A percentile compares a stretch with the other conserved stretches of the same genome.
Conservation (phyloP, 2,888 invertebrate genomes). For the Chymomyza amoena region DNA sequence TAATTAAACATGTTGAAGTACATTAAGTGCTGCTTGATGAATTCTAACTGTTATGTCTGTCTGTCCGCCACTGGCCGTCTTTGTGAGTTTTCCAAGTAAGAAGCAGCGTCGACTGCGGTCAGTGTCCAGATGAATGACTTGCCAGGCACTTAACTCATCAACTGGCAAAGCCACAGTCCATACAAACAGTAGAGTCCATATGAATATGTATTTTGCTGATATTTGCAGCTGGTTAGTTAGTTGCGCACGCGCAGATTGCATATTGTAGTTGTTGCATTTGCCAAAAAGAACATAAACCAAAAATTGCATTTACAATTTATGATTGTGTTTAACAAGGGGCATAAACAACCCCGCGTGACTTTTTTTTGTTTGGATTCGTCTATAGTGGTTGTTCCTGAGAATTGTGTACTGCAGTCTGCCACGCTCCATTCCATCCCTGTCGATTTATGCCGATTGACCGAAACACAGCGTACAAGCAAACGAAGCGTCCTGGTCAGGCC, state of each 20-base stretch:
- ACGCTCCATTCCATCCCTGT: not conserved
- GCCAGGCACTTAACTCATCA: not conserved
- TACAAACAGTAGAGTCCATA: not conserved
- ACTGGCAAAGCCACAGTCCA: not conserved
- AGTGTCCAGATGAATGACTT: not conserved
- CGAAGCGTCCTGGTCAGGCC: not conserved
- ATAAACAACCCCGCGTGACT: not conserved
- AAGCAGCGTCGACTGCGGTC: not conserved
- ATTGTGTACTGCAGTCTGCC: not conserved
- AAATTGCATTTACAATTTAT: not conserved
- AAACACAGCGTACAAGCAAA: not conserved
- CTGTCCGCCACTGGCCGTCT: not conserved
- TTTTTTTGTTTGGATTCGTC: not conserved
- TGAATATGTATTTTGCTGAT: not conserved
- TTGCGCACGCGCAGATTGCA: not conserved
- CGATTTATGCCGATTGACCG: not conserved
- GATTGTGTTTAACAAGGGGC: not conserved
- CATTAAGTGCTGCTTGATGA: not conserved
- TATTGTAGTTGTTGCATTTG: not conserved
- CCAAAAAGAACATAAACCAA: not conserved
- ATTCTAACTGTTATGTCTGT: not conserved
- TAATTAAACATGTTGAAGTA: not conserved
- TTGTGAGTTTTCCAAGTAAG: not conserved
- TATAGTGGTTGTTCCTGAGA: not conserved
- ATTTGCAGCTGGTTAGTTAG: not conserved